A percentile compares a stretch with the other conserved stretches of the same genome.
Conservation (phyloP, 2,113 vertebrate species). For the Cyphomyrus discorhynchus region DNA sequence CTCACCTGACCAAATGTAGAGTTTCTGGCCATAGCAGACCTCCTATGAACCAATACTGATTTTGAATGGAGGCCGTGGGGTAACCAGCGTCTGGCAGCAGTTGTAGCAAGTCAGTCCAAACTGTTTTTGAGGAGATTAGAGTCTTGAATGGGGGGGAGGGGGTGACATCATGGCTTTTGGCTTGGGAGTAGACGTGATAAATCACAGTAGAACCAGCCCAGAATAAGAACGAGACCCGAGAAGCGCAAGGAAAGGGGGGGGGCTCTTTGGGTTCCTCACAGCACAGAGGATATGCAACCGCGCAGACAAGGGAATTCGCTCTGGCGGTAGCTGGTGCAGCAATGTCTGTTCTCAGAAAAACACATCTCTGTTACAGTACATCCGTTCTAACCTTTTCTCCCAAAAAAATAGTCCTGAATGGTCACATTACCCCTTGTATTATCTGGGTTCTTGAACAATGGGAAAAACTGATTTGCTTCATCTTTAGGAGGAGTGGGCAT, state of each 20-base stretch:
- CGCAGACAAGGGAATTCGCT: background rate
- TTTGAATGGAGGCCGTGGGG: slow-evolving; percentile 31
- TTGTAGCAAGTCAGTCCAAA: slow-evolving; percentile 21
- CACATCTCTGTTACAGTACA: too few species aligned
- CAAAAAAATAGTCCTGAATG: background rate
- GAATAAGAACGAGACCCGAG: slow-evolving; percentile 27
- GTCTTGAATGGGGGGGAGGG: slow-evolving; percentile 33
- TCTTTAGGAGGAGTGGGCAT: background rate
- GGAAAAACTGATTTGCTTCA: background rate
- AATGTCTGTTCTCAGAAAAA: background rate
- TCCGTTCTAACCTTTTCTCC: background rate
- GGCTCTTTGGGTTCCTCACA: background rate
- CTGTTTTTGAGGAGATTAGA: slow-evolving; percentile 41
- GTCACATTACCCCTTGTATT: background rate
- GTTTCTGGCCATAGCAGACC: background rate
- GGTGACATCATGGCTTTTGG: slow-evolving; percentile 39
- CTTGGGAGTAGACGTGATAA: slow-evolving; percentile 32
- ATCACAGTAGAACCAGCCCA: slow-evolving; percentile 26
- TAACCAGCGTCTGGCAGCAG: slow-evolving; percentile 26
- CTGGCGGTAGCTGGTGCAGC: background rate
- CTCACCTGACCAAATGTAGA: background rate
- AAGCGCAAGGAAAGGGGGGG: background rate
- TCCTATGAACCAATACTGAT: background rate
- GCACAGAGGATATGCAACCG: background rate
- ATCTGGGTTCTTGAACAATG: background rate